Evolutionary conservation across 2,888 invertebrate genomes (phyloP).

Genomic region (Ashinkailepas kermadecensis): DNA sequence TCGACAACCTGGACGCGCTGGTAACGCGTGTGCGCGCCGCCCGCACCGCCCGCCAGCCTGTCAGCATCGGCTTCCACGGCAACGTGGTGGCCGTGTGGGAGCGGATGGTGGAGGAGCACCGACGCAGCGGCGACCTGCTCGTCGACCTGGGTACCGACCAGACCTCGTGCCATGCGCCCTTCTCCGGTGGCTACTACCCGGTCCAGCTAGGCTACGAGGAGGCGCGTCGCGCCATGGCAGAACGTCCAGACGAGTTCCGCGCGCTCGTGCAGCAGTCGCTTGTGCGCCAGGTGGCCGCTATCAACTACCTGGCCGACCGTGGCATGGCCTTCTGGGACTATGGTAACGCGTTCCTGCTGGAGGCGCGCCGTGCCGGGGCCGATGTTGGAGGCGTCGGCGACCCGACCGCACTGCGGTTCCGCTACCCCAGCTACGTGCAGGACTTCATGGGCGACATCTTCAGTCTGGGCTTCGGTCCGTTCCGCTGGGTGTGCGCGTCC

Average conservation of each 20-base stretch:
- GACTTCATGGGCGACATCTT: constrained; percentile 59
- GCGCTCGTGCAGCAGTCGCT: constrained; percentile 50
- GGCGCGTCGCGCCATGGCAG: constrained; percentile 45
- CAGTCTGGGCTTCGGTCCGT: constrained; percentile 57
- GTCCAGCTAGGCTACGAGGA: constrained; percentile 47
- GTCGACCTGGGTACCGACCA: constrained; percentile 55
- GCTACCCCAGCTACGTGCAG: constrained; percentile 55
- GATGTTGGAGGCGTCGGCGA: constrained; percentile 43
- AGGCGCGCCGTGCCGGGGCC: constrained; percentile 51
- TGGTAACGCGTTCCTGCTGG: constrained; percentile 56
- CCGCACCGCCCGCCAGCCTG: constrained; percentile 24
- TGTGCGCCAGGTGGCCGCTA: constrained; percentile 50
- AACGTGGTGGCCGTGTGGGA: constrained; percentile 43
- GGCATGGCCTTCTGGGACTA: constrained; percentile 57
- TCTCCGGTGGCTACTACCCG: constrained; percentile 54
- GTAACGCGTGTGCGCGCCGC: constrained; percentile 42
- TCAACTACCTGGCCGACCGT: constrained; percentile 42
- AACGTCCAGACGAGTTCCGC: constrained; percentile 47
- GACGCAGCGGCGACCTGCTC: constrained; percentile 48
- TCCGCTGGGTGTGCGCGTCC: constrained; percentile 56
- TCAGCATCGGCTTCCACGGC: constrained; percentile 19
- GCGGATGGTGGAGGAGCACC: constrained; percentile 46
- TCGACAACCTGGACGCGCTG: constrained; percentile 44
- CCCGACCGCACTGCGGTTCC: constrained; percentile 32
- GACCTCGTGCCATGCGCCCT: constrained; percentile 55